A percentile compares a stretch with the other conserved stretches of the same genome.
Evolutionary conservation across 2,797 vertebrate species (phyloP).

Genomic region (Siniperca scherzeri): DNA sequence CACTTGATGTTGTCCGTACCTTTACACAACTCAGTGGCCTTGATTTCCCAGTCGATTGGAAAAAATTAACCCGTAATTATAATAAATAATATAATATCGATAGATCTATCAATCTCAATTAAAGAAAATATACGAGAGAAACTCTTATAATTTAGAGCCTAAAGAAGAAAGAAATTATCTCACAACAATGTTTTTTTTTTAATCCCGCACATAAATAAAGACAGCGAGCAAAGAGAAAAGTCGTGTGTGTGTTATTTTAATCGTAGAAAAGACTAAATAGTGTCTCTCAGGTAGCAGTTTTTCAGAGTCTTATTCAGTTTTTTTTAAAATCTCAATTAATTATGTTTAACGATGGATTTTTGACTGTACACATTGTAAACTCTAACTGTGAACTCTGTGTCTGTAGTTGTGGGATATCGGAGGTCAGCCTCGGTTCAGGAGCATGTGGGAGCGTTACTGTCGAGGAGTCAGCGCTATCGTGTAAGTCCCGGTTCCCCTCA

Average conservation of each 20-base stretch:
- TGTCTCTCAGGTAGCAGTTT: too few species aligned
- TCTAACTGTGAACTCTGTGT: conserved; percentile 5
- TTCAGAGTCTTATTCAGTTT: too few species aligned
- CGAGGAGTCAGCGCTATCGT: conserved; percentile 98
- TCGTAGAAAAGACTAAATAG: neutral
- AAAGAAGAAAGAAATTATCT: neutral
- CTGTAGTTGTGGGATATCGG: conserved; percentile 97
- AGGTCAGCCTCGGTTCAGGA: conserved; percentile 96
- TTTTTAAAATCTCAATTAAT: too few species aligned
- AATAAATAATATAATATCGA: too few species aligned
- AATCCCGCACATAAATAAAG: neutral
- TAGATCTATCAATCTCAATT: too few species aligned
- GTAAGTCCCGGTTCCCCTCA: conserved; percentile 84
- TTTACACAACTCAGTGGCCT: neutral
- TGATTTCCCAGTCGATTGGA: too few species aligned
- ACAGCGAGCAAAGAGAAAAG: neutral
- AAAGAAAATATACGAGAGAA: too few species aligned
- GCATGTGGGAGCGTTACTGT: conserved; percentile 99
- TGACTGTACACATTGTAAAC: too few species aligned
- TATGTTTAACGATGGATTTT: too few species aligned
- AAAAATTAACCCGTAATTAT: too few species aligned
- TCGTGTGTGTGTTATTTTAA: too few species aligned
- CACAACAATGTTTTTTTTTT: neutral
- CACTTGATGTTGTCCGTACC: neutral
- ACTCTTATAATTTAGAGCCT: neutral